Percentiles rank a stretch among this genome's conserved stretches.
phyloP scores from a whole-genome alignment of 2,888 invertebrate species.

The Caenorhabditis parvicauda region DNA sequence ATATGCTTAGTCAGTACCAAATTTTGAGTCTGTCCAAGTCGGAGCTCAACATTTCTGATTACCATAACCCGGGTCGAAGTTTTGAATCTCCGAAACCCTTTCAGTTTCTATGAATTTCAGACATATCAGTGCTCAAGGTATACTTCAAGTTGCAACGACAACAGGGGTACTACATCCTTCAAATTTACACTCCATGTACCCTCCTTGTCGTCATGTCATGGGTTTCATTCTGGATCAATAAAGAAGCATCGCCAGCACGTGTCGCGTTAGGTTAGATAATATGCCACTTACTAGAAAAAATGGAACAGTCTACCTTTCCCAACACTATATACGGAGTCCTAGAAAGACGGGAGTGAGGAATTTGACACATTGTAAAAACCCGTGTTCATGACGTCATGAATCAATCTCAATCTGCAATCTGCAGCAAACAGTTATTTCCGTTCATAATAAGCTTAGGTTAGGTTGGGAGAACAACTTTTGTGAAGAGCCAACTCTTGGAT shows the following conservation, averaged over 20 bases:
- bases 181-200: conserved; percentile 68
- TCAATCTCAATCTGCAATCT: too few species aligned
- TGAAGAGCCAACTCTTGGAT: too few species aligned
- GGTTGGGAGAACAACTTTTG: too few species aligned
- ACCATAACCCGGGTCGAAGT: conserved; percentile 33
- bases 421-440: too few species aligned
- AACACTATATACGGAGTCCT: too few species aligned
- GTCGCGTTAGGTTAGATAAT: conserved; percentile 75
- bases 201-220: conserved; percentile 67
- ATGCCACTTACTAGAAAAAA: too few species aligned
- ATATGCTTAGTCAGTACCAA: conserved; percentile 84
- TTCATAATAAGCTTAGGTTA: too few species aligned
- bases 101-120: conserved; percentile 14
- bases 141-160: conserved; percentile 78
- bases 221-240: conserved; percentile 72
- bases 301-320: too few species aligned
- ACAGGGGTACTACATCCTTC: conserved; percentile 71
- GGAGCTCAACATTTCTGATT: conserved; percentile 50
- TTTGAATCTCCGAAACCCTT: background rate
- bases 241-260: conserved; percentile 79
- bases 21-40: conserved; percentile 68
- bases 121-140: conserved; percentile 68
- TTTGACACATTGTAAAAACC: too few species aligned
- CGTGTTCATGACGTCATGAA: too few species aligned
- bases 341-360: too few species aligned